These are phyloP conservation scores for Diaprepes abbreviatus DNA, from an alignment of 2,888 invertebrate species.

Conservation along the genomic window DNA sequence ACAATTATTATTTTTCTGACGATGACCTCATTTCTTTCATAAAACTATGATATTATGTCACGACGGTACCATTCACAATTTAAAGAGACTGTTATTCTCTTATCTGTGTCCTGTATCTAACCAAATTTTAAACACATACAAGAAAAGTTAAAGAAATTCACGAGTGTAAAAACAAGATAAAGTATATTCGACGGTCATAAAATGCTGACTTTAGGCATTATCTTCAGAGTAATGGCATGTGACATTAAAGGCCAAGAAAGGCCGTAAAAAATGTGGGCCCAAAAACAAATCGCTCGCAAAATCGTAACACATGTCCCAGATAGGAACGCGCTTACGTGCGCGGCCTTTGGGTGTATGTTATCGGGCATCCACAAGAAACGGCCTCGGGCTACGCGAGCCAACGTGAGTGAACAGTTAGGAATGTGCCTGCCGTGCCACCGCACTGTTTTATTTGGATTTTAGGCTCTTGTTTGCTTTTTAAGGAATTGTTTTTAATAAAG, in stretches of 20 bases:
- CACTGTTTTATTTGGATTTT: constrained; percentile 38
- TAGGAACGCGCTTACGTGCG: constrained; percentile 43
- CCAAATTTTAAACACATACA: too few species aligned
- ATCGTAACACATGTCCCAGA: constrained; percentile 47
- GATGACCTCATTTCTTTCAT: too few species aligned
- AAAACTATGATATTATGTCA: too few species aligned
- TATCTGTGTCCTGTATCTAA: too few species aligned
- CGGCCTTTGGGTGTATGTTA: constrained; percentile 44
- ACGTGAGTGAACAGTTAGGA: constrained; percentile 48
- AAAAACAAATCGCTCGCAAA: constrained; percentile 45
- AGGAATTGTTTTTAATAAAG: background rate
- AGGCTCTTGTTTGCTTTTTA: constrained; percentile 22
- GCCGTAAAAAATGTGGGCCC: constrained; percentile 32
- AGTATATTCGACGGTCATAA: background rate
- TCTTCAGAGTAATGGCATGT: constrained; percentile 5
- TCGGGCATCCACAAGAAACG: constrained; percentile 43
- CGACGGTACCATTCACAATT: too few species aligned
- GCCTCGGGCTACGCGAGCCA: constrained; percentile 9
- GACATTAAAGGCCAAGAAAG: constrained; percentile 33
- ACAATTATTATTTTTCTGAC: too few species aligned
- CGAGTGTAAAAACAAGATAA: constrained; percentile 7
- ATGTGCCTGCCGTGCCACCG: constrained; percentile 40
- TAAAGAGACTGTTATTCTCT: too few species aligned
- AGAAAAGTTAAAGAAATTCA: too few species aligned
- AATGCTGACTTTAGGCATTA: background rate